Conservation (phyloP, 2,113 vertebrate genomes). For the mouse (Mus musculus) region DNA sequence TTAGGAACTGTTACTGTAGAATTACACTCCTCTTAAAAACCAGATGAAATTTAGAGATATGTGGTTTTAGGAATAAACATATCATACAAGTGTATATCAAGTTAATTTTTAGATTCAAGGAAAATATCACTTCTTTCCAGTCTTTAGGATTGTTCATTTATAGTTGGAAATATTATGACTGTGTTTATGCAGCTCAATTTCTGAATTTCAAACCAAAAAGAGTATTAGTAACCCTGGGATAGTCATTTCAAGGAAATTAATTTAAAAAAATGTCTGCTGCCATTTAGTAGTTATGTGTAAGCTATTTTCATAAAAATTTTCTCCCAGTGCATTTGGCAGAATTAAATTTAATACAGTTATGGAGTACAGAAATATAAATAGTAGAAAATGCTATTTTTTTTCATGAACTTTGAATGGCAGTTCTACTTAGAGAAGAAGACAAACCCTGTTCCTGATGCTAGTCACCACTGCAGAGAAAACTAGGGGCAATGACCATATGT, state of each 20-base stretch:
- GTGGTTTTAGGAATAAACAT: not conserved
- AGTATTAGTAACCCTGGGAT: constrained; percentile 8
- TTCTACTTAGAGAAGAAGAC: constrained; percentile 41
- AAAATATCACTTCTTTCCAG: not conserved
- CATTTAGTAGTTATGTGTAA: not conserved
- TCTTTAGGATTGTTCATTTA: not conserved
- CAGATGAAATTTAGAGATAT: not conserved
- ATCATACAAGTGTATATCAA: not conserved
- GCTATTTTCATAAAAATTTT: constrained; percentile 36
- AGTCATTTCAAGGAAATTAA: constrained; percentile 67
- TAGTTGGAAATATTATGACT: not conserved
- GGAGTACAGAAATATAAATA: constrained; percentile 12
- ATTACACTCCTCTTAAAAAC: not conserved
- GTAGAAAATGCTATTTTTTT: constrained; percentile 33
- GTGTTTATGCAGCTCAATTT: not conserved
- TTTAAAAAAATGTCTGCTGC: constrained; percentile 43
- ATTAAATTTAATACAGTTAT: constrained; percentile 68
- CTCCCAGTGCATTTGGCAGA: constrained; percentile 18
- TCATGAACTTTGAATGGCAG: constrained; percentile 67
- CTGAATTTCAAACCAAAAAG: not conserved
- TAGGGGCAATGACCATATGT: not conserved
- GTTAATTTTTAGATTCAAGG: not conserved
- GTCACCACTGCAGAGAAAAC: not conserved
- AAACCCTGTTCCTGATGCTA: constrained; percentile 17
- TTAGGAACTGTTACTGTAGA: not conserved